These are phyloP conservation scores for Heliconius nattereri DNA, from an alignment of 1,140 invertebrate species.

Conservation along the genomic window DNA sequence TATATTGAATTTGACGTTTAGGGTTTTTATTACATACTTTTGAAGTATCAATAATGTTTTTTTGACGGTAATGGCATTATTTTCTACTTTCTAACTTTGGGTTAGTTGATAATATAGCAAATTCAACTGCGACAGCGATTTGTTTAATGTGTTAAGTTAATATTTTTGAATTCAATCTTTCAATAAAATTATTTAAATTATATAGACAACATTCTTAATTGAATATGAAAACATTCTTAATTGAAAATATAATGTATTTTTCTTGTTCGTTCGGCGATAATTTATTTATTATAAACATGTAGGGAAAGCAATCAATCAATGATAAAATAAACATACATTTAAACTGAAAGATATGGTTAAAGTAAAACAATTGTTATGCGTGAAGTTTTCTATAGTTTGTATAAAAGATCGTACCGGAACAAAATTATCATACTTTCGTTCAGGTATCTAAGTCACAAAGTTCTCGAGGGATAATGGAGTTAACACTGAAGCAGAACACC, in stretches of 20 bases:
- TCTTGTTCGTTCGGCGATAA: too few relatives aligned
- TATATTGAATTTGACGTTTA: conserved; percentile 2
- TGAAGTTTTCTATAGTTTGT: conserved; percentile 7
- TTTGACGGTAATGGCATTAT: neutral
- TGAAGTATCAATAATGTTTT: neutral
- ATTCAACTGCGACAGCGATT: too few relatives aligned
- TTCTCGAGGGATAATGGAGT: conserved; percentile 34
- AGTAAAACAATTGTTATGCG: neutral
- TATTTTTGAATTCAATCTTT: too few relatives aligned
- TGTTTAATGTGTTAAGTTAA: neutral
- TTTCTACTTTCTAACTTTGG: neutral
- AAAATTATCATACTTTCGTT: conserved; percentile 29
- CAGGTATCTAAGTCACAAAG: conserved; percentile 34
- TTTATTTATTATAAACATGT: too few relatives aligned
- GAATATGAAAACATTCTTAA: too few relatives aligned
- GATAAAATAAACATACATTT: neutral
- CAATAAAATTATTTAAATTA: too few relatives aligned
- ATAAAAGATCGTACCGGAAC: neutral
- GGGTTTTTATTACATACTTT: neutral
- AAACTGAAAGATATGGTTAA: neutral
- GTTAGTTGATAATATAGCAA: neutral
- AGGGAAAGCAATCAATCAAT: too few relatives aligned
- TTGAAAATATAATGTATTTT: too few relatives aligned
- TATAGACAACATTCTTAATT: too few relatives aligned
- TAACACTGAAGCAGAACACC: conserved; percentile 31